Base-by-base conservation (phyloP, 2,797 vertebrate species). In the Prunella strophiata region DNA sequence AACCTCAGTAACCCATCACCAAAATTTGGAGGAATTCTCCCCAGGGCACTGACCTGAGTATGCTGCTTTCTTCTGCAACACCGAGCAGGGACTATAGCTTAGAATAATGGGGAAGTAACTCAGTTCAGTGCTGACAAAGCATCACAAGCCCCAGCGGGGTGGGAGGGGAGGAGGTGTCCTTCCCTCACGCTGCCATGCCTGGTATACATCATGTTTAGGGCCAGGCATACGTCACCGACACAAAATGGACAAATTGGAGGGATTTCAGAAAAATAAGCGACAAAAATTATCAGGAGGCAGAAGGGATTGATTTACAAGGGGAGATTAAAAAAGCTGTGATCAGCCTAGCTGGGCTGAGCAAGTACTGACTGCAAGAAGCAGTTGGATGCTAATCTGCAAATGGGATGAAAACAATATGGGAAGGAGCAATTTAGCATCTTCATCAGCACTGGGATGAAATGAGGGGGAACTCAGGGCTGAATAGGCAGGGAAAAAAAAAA, bases 31-130 rank as follows among this genome's bases (percentile, higher is more conserved):
- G 89, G 84, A 93, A 95, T 94, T 95, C 92, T 83, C 91, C 81
- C 84, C 86, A 89, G 88, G 95, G 92, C 92, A 95, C 91, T 95
- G 94, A 95, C 93, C 92, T 95, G 96, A 55, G 91, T 95, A 95
- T 82, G 90, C 92, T 95, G 88, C 90, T 97, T 96, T 95, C 96
- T 96, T 95, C 96, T 95, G 86, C 94, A 95, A 94, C 92, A 93
- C 78, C 47, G 91, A 95, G 92, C 92, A 97, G 57, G 92, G 84
- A 92, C 92, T 95, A 95, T 93, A 95, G 92, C 88, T 94, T 87
- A 82, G 96, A 93, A 96, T 95, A 96, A 95, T 95, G 94, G 92
- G 91, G 93, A 97, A 91, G 93, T 96, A 96, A 95, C 94, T 96
- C 88, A 85, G 95, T 89, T 96, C 94, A 92, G 81, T 77, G 94